phyloP scores from a whole-genome alignment of 2,888 invertebrate species.

The Lypha dubia region DNA sequence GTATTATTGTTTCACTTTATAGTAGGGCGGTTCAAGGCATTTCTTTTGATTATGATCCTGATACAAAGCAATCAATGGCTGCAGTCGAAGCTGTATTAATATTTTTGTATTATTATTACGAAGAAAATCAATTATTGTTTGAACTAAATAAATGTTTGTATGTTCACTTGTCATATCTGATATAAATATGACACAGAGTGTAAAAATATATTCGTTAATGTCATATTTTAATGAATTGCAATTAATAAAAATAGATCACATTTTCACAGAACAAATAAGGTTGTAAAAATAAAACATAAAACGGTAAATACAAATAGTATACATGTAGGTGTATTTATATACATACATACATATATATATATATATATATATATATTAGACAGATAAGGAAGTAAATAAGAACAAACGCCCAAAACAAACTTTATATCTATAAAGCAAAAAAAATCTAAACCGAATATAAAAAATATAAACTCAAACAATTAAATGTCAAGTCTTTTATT shows the following conservation, averaged over 20 bases:
- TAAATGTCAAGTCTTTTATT: constrained; percentile 16
- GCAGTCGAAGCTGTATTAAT: no score
- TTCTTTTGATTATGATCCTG: no score
- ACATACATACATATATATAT: no score
- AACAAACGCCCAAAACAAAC: constrained; percentile 21
- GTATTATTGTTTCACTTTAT: no score
- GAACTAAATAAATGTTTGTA: no score
- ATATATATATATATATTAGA: not conserved
- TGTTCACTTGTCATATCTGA: not conserved
- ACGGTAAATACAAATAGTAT: not conserved
- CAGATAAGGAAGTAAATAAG: constrained; percentile 49
- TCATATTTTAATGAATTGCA: constrained; percentile 4
- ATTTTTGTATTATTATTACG: no score
- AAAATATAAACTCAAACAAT: not conserved
- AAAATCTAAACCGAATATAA: not conserved
- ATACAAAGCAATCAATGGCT: no score
- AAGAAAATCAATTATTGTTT: no score
- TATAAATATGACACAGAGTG: not conserved
- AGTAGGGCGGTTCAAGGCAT: no score
- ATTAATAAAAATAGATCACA: constrained; percentile 18
- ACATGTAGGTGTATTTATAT: no score
- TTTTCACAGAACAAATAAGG: constrained; percentile 24
- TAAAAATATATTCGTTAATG: not conserved
- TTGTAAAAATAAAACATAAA: not conserved
- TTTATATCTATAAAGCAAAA: constrained; percentile 10